Base-by-base conservation (phyloP, 2,113 vertebrate species). In the Tetrao urogallus region DNA sequence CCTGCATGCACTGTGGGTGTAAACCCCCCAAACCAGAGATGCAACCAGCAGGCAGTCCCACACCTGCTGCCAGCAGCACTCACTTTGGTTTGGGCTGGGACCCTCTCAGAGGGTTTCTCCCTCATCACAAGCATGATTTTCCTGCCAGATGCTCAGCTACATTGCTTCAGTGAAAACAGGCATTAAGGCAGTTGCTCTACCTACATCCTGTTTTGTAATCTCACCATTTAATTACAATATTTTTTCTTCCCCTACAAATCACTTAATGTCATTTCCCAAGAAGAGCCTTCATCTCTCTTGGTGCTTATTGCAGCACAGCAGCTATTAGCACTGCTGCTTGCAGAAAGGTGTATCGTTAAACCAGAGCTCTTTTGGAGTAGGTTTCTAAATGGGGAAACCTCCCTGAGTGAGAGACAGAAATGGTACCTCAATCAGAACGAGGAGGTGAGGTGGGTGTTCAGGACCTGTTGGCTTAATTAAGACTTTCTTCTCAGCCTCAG, bases 151-250 rank as follows among this genome's bases (percentile, higher is more conserved):
- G 65, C 61, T 87, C 52, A 87, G 27, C 15, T 69, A 69, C 52
- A 72, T 61, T 60, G 32, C 34, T 93, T 65, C 25, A 48, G 75
- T 57, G 27, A 82, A 86, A 92, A 77, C 5, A 58, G 28, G 36
- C 47, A 71, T 74, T 22, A 86, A 74, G 71, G 38, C 21, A 45
- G 70, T 75, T 95, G 66, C 50, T 67, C 71, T 82, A 48, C 74
- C 66, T 82, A 48, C 71, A 20, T 24, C 54, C 36, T 61, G 52
- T 88, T 90, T 93, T 84, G 83, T 65, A 94, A 96, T n/a, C 57
- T 81, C 76, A 45, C 14, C 5, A 80, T 78, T 81, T 78, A 47
- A 84, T 92, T 92, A 52, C 4, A 3, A 64, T 61, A 75, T 52
- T 16, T 15, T 32, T 77, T 36, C 86, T 90, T 86, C 50, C 34